Conservation (phyloP, 2,797 vertebrate genomes). For the Etheostoma nigrum region DNA sequence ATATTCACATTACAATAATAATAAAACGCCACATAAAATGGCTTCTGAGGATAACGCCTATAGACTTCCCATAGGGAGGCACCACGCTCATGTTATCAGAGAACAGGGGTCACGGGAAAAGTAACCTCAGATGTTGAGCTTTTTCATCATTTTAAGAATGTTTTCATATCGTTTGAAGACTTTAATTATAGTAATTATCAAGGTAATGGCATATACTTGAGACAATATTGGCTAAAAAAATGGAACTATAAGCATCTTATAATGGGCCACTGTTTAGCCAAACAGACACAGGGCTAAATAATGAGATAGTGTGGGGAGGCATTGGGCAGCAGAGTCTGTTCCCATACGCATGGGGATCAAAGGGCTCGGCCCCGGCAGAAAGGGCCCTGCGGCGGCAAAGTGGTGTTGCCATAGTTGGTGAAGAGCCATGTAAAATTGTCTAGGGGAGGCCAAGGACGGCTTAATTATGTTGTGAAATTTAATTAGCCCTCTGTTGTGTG, state of each 20-base stretch:
- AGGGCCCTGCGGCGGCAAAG: constrained; percentile 51
- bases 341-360: constrained; percentile 71
- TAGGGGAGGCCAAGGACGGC: constrained; percentile 61
- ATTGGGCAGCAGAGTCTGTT: constrained; percentile 42
- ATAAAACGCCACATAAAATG: neutral
- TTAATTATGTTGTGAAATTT: constrained; percentile 77
- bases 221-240: constrained; percentile 17
- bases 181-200: constrained; percentile 32
- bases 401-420: constrained; percentile 67
- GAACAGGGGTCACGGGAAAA: neutral
- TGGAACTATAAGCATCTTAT: constrained; percentile 5
- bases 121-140: neutral
- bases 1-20: neutral
- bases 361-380: constrained; percentile 56
- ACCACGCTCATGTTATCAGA: neutral
- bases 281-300: constrained; percentile 37
- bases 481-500: constrained; percentile 68
- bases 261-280: constrained; percentile 3
- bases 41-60: neutral
- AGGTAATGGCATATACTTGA: constrained; percentile 30
- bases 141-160: neutral
- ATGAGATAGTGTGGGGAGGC: constrained; percentile 39
- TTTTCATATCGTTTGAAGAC: constrained; percentile 16
- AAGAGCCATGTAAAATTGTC: constrained; percentile 71
- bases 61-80: neutral